Percentiles rank a stretch among this genome's conserved stretches.
Conservation (phyloP, 1,140 invertebrate species). For the Drosophila albomicans region DNA sequence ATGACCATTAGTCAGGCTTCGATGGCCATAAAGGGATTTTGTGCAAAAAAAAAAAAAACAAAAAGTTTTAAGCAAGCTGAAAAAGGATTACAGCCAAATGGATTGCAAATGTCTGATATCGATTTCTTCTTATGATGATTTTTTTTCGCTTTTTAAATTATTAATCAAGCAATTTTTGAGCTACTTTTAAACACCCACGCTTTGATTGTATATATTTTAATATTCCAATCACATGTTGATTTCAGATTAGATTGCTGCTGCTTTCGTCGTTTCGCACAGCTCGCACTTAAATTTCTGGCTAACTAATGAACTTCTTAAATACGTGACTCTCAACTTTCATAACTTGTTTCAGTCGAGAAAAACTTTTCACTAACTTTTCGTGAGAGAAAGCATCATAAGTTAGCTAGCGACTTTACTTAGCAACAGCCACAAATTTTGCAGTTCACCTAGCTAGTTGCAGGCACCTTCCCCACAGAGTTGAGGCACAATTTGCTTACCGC, state of each 20-base stretch:
- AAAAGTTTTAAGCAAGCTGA: conserved; percentile 7
- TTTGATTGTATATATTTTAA: background rate
- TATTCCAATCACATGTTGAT: conserved; percentile 15
- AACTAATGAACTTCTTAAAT: conserved; percentile 31
- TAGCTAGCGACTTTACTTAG: conserved; percentile 21
- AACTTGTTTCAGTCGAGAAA: background rate
- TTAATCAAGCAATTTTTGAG: background rate
- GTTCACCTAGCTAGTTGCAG: conserved; percentile 15
- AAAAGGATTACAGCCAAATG: conserved; percentile 18
- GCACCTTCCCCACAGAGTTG: background rate
- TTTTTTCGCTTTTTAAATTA: background rate
- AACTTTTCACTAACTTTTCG: conserved; percentile 22
- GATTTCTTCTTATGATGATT: background rate
- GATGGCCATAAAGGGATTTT: conserved; percentile 40
- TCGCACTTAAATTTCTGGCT: conserved; percentile 14
- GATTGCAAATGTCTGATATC: conserved; percentile 10
- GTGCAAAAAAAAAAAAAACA: conserved; percentile 1
- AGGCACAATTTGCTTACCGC: conserved; percentile 9
- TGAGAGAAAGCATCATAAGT: conserved; percentile 30
- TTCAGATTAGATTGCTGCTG: conserved; percentile 9
- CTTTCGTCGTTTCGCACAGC: background rate
- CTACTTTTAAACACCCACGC: background rate
- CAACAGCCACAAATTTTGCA: conserved; percentile 29
- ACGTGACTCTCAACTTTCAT: conserved; percentile 37
- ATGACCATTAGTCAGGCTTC: conserved; percentile 55